Evolutionary conservation across 2,888 invertebrate genomes (phyloP).

Genomic region (Conomelus anceps): DNA sequence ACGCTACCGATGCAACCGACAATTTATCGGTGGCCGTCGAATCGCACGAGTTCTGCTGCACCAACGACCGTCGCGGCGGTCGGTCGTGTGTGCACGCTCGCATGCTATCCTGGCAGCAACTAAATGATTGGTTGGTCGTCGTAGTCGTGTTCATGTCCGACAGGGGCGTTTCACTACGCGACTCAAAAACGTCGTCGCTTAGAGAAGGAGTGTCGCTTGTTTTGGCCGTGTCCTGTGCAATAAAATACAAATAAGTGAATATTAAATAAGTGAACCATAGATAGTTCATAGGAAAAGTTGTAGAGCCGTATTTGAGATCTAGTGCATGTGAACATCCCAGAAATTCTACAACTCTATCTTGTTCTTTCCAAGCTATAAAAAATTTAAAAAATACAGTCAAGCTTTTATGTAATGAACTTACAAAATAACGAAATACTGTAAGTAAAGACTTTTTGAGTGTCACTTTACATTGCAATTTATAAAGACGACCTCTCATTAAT

Average conservation of each 20-base stretch:
- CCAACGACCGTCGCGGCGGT: not conserved
- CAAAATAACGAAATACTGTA: too few species aligned
- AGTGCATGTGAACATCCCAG: too few species aligned
- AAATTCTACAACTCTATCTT: too few species aligned
- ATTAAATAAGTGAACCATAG: not conserved
- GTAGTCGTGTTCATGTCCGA: not conserved
- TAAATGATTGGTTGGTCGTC: not conserved
- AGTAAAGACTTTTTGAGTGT: too few species aligned
- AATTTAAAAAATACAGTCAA: too few species aligned
- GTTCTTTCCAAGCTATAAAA: too few species aligned
- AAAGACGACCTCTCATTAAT: too few species aligned
- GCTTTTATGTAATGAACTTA: too few species aligned
- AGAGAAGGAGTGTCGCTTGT: conserved; percentile 5
- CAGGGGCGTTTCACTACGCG: conserved; percentile 21
- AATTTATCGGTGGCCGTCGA: not conserved
- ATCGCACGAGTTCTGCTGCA: not conserved
- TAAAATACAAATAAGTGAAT: too few species aligned
- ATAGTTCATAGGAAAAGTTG: too few species aligned
- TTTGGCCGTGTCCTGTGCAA: not conserved
- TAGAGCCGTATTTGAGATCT: too few species aligned
- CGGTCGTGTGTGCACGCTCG: not conserved
- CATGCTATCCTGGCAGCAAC: conserved; percentile 11
- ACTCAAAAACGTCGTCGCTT: conserved; percentile 19
- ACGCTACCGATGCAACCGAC: not conserved
- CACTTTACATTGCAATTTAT: too few species aligned